Conservation (phyloP, 2,797 vertebrate genomes). For the Apogon talboti region DNA sequence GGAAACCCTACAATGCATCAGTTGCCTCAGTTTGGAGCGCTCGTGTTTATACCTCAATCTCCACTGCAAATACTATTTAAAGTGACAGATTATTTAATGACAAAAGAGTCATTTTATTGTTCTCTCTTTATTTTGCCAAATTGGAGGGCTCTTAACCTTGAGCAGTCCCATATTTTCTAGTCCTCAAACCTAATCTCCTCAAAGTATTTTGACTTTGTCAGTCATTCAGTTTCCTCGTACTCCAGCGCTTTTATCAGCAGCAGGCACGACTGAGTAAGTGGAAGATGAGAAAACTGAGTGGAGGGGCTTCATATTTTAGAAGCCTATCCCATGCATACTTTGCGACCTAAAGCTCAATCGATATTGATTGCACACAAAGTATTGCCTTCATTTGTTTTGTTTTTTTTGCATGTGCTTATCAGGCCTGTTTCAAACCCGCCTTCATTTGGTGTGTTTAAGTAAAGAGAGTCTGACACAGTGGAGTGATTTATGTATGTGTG, state of each 20-base stretch:
- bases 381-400: conserved; percentile 28
- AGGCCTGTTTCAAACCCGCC: conserved; percentile 14
- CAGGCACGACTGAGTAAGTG: conserved; percentile 45
- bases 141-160: conserved; percentile 61
- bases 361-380: conserved; percentile 34
- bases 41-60: conserved; percentile 23
- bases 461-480: conserved; percentile 8
- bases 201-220: conserved; percentile 46
- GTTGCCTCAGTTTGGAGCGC: conserved; percentile 33
- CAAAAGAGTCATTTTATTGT: conserved; percentile 38
- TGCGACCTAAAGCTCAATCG: conserved; percentile 48
- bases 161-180: conserved; percentile 37
- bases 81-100: conserved; percentile 58
- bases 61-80: conserved; percentile 51
- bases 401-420: conserved; percentile 47
- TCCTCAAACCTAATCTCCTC: conserved; percentile 58
- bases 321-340: conserved; percentile 34
- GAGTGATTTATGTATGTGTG: conserved; percentile 28
- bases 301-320: conserved; percentile 40
- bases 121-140: conserved; percentile 48
- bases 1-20: conserved; percentile 32
- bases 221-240: conserved; percentile 32
- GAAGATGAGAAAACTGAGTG: conserved; percentile 26
- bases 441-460: conserved; percentile 31
- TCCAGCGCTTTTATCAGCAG: conserved; percentile 36